phyloP scores from a whole-genome alignment of 2,113 vertebrate species.

The Struthio camelus region DNA sequence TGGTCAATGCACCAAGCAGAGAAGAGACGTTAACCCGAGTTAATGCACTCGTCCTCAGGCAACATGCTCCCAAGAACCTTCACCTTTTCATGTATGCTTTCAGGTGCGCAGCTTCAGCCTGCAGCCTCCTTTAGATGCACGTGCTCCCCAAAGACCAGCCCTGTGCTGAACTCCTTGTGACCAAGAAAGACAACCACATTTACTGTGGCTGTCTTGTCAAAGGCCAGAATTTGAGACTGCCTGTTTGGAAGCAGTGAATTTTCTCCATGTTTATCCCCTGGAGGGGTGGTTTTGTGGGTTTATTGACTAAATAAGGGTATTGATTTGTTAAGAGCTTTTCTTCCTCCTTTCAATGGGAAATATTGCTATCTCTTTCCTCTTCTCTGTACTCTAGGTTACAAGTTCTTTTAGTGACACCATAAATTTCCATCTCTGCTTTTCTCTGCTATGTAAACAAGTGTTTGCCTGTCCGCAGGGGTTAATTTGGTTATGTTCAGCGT shows the following conservation, averaged over 20 bases:
- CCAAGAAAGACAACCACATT: not conserved
- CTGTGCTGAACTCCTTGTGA: accelerated
- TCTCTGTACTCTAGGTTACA: slow-evolving; percentile 57
- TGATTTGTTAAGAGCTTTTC: slow-evolving; percentile 81
- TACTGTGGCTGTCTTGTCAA: not conserved
- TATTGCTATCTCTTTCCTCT: slow-evolving; percentile 41
- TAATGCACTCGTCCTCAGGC: accelerated
- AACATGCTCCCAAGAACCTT: not conserved
- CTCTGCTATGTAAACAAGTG: slow-evolving; percentile 75
- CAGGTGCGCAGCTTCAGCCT: slow-evolving; percentile 2
- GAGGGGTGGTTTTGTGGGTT: slow-evolving; percentile 65
- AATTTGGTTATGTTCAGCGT: slow-evolving; percentile 67
- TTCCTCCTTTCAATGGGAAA: slow-evolving; percentile 71
- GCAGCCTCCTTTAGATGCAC: not conserved
- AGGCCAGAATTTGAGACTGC: not conserved
- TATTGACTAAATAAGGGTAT: slow-evolving; percentile 76
- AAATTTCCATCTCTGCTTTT: slow-evolving; percentile 75
- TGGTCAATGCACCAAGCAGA: accelerated
- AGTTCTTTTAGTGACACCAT: slow-evolving; percentile 71
- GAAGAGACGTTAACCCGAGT: not conserved
- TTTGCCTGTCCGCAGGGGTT: slow-evolving; percentile 70
- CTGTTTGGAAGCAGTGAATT: slow-evolving; percentile 57
- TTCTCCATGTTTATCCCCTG: slow-evolving; percentile 54
- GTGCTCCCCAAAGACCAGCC: not conserved
- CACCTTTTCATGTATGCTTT: not conserved